These are phyloP conservation scores for Caranx ignobilis DNA, from an alignment of 2,113 vertebrate genomes.

Conservation along the genomic window DNA sequence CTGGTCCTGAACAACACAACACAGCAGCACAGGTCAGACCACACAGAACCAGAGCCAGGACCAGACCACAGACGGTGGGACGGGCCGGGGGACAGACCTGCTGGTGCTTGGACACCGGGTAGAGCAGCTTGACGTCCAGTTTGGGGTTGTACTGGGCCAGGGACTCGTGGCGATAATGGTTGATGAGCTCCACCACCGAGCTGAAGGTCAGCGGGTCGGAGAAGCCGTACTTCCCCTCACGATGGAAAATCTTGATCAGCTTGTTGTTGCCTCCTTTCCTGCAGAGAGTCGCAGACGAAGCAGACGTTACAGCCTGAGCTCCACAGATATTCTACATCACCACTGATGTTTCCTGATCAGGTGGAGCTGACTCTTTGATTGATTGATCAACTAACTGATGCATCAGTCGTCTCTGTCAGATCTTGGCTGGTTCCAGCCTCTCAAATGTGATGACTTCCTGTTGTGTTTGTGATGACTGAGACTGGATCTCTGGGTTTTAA, in stretches of 20 bases:
- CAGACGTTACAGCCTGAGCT: too few relatives aligned
- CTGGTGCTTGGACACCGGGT: constrained; percentile 97
- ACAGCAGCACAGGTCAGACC: background rate
- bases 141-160: constrained; percentile 99
- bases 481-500: too few relatives aligned
- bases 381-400: too few relatives aligned
- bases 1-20: constrained; percentile 88
- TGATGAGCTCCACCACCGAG: constrained; percentile 98
- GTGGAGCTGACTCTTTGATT: too few relatives aligned
- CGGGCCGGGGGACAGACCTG: constrained; percentile 85
- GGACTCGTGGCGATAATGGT: constrained; percentile 97
- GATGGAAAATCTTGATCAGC: constrained; percentile 99
- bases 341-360: too few relatives aligned
- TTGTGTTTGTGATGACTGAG: too few relatives aligned
- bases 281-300: constrained; percentile 39
- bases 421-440: too few relatives aligned
- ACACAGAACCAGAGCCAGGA: too few relatives aligned
- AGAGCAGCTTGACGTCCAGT: constrained; percentile 95
- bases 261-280: constrained; percentile 99
- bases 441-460: too few relatives aligned
- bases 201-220: constrained; percentile 97
- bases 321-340: too few relatives aligned
- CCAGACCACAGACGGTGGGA: too few relatives aligned
- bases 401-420: too few relatives aligned
- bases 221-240: constrained; percentile 98